Evolutionary conservation across 2,113 vertebrate genomes (phyloP).

Genomic region (Galbula dea): DNA sequence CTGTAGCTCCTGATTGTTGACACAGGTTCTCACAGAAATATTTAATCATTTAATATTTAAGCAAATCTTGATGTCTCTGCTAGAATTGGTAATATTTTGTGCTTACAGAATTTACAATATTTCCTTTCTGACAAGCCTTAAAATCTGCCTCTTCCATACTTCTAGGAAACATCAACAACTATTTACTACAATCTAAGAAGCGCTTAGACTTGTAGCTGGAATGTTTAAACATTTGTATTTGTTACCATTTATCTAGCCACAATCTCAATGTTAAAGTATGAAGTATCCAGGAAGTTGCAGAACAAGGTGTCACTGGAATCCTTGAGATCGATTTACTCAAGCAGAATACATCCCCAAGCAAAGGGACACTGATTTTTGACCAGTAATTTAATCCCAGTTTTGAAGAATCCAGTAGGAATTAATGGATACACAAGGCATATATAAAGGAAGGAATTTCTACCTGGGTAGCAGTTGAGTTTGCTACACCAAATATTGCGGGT

Average conservation of each 20-base stretch:
- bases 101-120: neutral
- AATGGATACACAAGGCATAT: neutral
- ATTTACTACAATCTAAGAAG: constrained; percentile 12
- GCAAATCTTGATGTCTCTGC: neutral
- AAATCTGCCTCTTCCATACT: neutral
- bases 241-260: neutral
- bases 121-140: constrained; percentile 20
- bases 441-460: neutral
- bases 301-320: neutral
- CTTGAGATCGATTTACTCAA: neutral
- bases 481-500: neutral
- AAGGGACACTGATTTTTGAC: neutral
- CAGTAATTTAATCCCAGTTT: neutral
- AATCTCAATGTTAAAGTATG: neutral
- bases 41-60: neutral
- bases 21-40: neutral
- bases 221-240: constrained; percentile 1
- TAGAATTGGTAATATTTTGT: constrained; percentile 10
- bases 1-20: neutral
- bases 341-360: neutral
- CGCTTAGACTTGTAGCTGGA: neutral
- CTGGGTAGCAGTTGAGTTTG: neutral
- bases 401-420: neutral
- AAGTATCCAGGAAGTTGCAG: neutral
- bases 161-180: neutral